phyloP scores from a whole-genome alignment of 2,113 vertebrate species.

The cat (Felis catus) region F.catus_Fca126_mat1.0 CM031415.1:183856501-183857000 shows the following conservation, averaged over 20 bases:
- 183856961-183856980: not conserved
- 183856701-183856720: too few species aligned
- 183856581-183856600: not conserved
- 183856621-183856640: not conserved
- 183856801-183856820: too few species aligned
- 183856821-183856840: too few species aligned
- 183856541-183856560: not conserved
- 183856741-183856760: too few species aligned
- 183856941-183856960: not conserved
- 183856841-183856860: too few species aligned
- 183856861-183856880: not conserved
- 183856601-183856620: not conserved
- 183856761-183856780: too few species aligned
- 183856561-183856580: not conserved
- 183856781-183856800: too few species aligned
- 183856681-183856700: too few species aligned
- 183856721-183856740: too few species aligned
- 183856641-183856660: not conserved
- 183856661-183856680: not conserved
- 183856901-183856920: not conserved
- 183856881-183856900: not conserved
- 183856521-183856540: not conserved
- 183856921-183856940: conserved; percentile 17
- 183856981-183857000: not conserved
- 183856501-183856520: not conserved